Evolutionary conservation across 2,113 vertebrate genomes (phyloP).

Genomic region (Toxotes chatareus): DNA sequence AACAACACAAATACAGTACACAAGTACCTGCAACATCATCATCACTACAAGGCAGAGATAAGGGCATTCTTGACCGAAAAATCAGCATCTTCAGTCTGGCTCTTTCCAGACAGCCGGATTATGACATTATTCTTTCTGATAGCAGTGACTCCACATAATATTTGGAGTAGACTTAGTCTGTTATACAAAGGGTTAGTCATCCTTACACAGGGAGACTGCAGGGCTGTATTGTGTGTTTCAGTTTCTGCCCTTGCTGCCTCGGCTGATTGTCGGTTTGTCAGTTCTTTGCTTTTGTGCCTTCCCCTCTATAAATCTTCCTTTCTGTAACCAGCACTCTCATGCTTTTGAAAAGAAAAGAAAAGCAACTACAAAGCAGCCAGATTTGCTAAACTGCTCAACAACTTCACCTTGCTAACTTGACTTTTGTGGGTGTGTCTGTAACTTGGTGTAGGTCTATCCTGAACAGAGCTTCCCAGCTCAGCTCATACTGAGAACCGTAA

Average conservation of each 20-base stretch:
- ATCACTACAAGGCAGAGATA: background rate
- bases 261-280: slow-evolving; percentile 25
- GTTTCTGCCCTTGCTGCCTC: background rate
- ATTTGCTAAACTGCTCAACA: slow-evolving; percentile 31
- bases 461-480: background rate
- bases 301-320: slow-evolving; percentile 19
- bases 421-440: background rate
- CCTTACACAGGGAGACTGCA: background rate
- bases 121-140: slow-evolving; percentile 1
- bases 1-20: background rate
- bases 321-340: slow-evolving; percentile 19
- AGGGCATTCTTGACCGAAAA: background rate
- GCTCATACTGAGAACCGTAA: background rate
- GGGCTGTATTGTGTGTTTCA: slow-evolving; percentile 11
- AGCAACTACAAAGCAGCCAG: slow-evolving; percentile 21
- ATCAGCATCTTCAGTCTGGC: background rate
- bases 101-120: background rate
- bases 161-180: slow-evolving; percentile 24
- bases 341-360: slow-evolving; percentile 26
- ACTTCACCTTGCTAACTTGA: background rate
- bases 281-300: slow-evolving; percentile 10
- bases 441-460: background rate
- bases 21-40: slow-evolving; percentile 15
- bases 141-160: slow-evolving; percentile 3
- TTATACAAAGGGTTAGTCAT: slow-evolving; percentile 21